These are phyloP conservation scores for Alviniconcha strummeri DNA, from an alignment of 2,888 invertebrate species.

Conservation along the genomic window DNA sequence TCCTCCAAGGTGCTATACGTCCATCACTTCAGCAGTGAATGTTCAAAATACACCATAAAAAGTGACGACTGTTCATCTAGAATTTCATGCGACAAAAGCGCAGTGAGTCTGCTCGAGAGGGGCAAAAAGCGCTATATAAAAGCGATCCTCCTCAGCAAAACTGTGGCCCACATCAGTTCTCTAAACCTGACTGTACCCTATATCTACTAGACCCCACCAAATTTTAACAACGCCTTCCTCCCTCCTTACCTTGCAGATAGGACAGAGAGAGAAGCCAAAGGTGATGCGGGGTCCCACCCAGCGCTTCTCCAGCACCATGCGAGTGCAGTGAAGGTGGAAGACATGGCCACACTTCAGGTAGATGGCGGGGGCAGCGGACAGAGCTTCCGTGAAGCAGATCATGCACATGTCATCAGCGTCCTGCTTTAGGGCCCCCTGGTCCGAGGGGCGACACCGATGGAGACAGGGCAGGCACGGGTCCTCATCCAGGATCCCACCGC, in stretches of 20 bases:
- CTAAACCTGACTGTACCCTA: no score
- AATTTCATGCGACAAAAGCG: no score
- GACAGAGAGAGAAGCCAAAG: constrained; percentile 95
- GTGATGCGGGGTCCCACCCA: constrained; percentile 98
- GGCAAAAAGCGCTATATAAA: no score
- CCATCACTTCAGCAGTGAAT: no score
- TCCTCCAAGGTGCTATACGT: no score
- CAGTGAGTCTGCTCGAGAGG: no score
- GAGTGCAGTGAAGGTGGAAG: constrained; percentile 94
- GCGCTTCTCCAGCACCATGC: constrained; percentile 86
- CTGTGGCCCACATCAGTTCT: no score
- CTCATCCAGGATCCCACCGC: constrained; percentile 94
- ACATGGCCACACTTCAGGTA: constrained; percentile 95
- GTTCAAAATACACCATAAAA: no score
- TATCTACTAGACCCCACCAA: no score
- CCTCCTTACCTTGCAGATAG: constrained; percentile 90
- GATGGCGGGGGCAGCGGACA: constrained; percentile 95
- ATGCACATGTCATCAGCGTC: constrained; percentile 99
- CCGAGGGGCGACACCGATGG: constrained; percentile 81
- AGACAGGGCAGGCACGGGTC: constrained; percentile 90
- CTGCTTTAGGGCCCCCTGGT: constrained; percentile 81
- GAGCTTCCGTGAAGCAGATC: constrained; percentile 98
- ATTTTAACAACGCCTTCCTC: no score
- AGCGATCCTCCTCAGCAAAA: no score
- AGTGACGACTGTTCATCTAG: no score